Conservation (phyloP, 2,797 vertebrate species). For the Pangasius krempfi region DNA sequence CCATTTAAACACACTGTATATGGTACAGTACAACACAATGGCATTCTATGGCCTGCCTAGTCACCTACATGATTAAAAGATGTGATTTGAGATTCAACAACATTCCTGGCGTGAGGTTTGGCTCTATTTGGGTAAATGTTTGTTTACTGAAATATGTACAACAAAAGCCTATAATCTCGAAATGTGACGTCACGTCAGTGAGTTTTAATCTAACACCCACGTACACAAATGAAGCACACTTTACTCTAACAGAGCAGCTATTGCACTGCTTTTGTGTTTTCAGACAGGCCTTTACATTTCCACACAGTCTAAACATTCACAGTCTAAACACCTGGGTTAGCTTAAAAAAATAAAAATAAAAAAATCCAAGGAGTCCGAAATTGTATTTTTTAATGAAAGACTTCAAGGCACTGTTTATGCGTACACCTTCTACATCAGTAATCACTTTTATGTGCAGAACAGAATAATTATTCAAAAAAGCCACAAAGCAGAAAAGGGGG, state of each 20-base stretch:
- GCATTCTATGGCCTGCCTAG: not conserved
- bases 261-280: not conserved
- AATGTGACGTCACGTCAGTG: not conserved
- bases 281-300: not conserved
- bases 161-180: not conserved
- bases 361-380: not conserved
- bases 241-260: too few species aligned
- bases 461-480: not conserved
- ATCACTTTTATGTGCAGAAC: slow-evolving; percentile 11
- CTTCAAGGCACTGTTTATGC: slow-evolving; percentile 46
- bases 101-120: not conserved
- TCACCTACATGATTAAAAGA: not conserved
- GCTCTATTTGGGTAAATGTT: not conserved
- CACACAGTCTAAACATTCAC: not conserved
- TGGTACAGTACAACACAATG: not conserved
- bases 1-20: not conserved
- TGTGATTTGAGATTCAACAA: not conserved
- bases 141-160: not conserved
- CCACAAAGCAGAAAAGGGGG: slow-evolving; percentile 22
- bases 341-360: not conserved
- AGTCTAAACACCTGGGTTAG: not conserved
- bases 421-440: slow-evolving; percentile 22
- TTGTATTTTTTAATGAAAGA: slow-evolving; percentile 35
- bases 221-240: not conserved
- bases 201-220: not conserved